Evolutionary conservation across 2,888 invertebrate genomes (phyloP), one percentile per base, ranked within the genome.

Genomic region (Amphipyra berbera): DNA sequence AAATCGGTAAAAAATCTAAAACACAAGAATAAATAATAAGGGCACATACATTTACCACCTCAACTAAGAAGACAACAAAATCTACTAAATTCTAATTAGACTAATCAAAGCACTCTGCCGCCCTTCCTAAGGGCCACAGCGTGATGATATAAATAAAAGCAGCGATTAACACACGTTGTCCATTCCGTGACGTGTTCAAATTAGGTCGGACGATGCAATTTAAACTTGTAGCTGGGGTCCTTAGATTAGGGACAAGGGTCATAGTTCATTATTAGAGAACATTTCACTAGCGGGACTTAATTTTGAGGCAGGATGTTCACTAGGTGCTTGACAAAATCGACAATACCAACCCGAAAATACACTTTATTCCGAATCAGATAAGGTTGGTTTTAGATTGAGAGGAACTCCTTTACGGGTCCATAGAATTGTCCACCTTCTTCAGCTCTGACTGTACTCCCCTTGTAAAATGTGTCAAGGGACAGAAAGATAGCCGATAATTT

Each of bases 111-210:
- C 48, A 55, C 56, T 57, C 49, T 65, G 37, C 55, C 44, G 35
- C 47, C 64, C 63, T 64, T 56, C 61, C 12, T 27, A 33, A 62
- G 57, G 52, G 57, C 53, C 45, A 37, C 57, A 72, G 52, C 67
- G 59, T 69, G 58, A 68, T 66, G 68, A 71, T 65, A 76, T 81
- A 83, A 83, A 87, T 88, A 86, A 87, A 86, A 84, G 83, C 81
- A 73, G 79, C 82, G 72, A 88, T 89, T 87, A 86, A 88, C 89
- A 88, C 80, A 86, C 84, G 81, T 85, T 86, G 87, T 87, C 88
- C 88, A 89, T 89, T 88, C 79, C 77, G 71, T 71, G 69, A 79
- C 80, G 66, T 80, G 75, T 77, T 56, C 71, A 78, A 85, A 83
- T 82, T 82, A 84, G 78, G 70, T 65, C 70, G 72, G 74, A 80